Percentiles rank a stretch among this genome's conserved stretches.
These are phyloP conservation scores for Nomada goodeniana DNA, from an alignment of 2,888 invertebrate genomes.

Conservation along the genomic window DNA sequence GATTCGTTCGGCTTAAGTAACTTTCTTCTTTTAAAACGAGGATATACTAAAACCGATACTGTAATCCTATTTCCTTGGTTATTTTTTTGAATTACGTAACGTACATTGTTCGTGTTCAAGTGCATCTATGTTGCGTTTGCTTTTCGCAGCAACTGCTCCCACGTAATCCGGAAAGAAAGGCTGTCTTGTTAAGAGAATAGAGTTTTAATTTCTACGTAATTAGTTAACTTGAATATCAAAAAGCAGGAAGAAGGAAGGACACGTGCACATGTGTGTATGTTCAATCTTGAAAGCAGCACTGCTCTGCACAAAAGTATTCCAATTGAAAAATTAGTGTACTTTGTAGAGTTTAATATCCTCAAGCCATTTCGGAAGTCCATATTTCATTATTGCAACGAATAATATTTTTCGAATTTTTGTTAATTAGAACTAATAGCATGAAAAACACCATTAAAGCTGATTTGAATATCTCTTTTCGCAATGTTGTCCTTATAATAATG, in stretches of 20 bases:
- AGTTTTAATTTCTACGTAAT: neutral
- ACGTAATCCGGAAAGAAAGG: neutral
- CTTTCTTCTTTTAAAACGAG: constrained; percentile 1
- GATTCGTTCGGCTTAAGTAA: constrained; percentile 36
- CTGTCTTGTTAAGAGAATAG: neutral
- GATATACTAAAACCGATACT: constrained; percentile 27
- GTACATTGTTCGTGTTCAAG: neutral
- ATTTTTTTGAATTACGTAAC: constrained; percentile 33
- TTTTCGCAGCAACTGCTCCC: neutral
- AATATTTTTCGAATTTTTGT: no score
- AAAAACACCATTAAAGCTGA: no score
- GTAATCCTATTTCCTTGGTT: constrained; percentile 45
- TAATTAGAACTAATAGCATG: no score
- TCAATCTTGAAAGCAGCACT: neutral
- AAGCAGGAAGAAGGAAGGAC: no score
- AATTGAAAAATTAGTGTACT: no score
- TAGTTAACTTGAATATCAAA: neutral
- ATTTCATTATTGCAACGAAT: no score
- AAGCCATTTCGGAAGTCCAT: no score
- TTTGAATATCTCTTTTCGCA: no score
- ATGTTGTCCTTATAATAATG: no score
- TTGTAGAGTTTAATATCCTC: no score
- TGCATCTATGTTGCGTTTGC: neutral
- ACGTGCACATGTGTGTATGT: neutral
- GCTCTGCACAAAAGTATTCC: no score